Percentiles rank a stretch among this genome's conserved stretches.
phyloP scores from a whole-genome alignment of 2,113 vertebrate species.

The Perca schrenkii region DNA sequence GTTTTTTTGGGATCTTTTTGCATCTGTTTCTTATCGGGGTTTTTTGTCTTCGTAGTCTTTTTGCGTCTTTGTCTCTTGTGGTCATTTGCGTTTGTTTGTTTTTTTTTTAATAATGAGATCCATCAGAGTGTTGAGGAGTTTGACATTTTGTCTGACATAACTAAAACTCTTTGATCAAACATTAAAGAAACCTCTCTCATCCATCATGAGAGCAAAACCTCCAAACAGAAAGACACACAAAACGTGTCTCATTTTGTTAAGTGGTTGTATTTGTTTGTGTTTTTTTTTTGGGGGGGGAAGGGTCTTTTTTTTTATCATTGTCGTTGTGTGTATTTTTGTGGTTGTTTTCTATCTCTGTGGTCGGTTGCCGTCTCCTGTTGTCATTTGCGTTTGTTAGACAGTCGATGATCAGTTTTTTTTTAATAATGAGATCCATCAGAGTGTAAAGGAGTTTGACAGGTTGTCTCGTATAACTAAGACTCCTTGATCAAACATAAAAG shows the following conservation, averaged over 20 bases:
- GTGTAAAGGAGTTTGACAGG: background rate
- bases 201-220: too few relatives aligned
- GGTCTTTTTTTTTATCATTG: too few relatives aligned
- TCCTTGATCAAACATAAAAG: constrained; percentile 38
- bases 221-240: background rate
- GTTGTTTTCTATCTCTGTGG: too few relatives aligned
- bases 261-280: too few relatives aligned
- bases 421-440: background rate
- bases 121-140: background rate
- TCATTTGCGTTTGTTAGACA: too few relatives aligned
- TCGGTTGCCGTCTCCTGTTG: too few relatives aligned
- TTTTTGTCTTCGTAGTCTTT: background rate
- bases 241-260: background rate
- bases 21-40: background rate
- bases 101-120: background rate
- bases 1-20: background rate
- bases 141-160: background rate
- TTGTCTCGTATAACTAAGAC: background rate
- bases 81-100: too few relatives aligned
- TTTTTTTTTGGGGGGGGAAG: too few relatives aligned
- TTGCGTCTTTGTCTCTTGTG: too few relatives aligned
- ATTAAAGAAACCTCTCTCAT: background rate
- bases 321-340: too few relatives aligned
- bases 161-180: constrained; percentile 33
- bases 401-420: too few relatives aligned